Conservation (phyloP, 2,113 vertebrate species). For the Microtus montanus region DNA sequence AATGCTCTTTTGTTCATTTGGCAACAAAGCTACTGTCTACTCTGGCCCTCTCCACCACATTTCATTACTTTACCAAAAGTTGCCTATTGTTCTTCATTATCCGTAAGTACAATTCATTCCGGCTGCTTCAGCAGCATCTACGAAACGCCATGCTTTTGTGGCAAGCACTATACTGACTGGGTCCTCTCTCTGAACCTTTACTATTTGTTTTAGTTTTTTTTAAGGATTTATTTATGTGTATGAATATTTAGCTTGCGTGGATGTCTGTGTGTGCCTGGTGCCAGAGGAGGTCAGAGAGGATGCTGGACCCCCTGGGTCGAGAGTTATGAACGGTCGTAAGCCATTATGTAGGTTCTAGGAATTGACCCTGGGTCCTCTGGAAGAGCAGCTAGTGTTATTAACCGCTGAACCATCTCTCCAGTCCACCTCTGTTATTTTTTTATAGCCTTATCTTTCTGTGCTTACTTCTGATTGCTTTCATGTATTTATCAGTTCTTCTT, state of each 20-base stretch:
- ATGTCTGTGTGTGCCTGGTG: neutral
- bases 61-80: conserved; percentile 43
- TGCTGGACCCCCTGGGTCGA: neutral
- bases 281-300: neutral
- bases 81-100: neutral
- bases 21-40: neutral
- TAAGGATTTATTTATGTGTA: neutral
- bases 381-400: neutral
- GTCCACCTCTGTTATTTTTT: neutral
- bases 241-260: neutral
- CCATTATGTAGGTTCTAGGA: neutral
- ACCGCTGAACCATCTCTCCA: neutral
- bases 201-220: neutral
- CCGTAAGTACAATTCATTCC: conserved; percentile 26
- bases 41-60: neutral
- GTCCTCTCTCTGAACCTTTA: neutral
- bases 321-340: neutral
- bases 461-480: conserved; percentile 20
- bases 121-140: neutral
- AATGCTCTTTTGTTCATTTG: conserved; percentile 34
- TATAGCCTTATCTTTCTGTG: conserved; percentile 58
- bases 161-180: neutral
- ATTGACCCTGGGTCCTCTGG: neutral
- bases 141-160: neutral
- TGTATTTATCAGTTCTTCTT: conserved; percentile 51